Evolutionary conservation across 2,113 vertebrate species (phyloP).

Genomic region (Vireo altiloquus): DNA sequence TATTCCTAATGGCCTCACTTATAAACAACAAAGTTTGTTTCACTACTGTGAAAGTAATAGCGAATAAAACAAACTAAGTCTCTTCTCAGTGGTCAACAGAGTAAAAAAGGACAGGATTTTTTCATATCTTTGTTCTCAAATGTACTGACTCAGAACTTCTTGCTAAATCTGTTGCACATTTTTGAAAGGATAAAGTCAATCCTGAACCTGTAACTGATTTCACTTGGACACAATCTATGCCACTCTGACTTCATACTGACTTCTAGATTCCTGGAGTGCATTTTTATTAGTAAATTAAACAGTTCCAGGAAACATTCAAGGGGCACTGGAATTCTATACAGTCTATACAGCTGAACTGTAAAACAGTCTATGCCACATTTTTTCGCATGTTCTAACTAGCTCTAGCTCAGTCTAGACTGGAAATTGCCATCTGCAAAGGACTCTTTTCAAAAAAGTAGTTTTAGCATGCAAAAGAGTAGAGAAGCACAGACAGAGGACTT

Average conservation of each 20-base stretch:
- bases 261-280: conserved; percentile 27
- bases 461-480: not conserved
- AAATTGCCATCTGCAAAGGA: not conserved
- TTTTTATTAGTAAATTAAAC: conserved; percentile 62
- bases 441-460: not conserved
- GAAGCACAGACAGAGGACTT: not conserved
- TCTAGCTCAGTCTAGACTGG: not conserved
- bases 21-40: not conserved
- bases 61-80: not conserved
- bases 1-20: not conserved
- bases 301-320: conserved; percentile 42
- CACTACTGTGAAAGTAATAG: not conserved
- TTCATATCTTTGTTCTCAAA: not conserved
- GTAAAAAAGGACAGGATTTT: not conserved
- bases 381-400: not conserved
- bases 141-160: not conserved
- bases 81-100: not conserved
- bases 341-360: conserved; percentile 5
- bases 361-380: not conserved
- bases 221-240: not conserved
- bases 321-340: conserved; percentile 23
- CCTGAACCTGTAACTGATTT: conserved; percentile 12
- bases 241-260: conserved; percentile 1
- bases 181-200: not conserved
- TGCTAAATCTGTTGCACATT: not conserved